Conservation (phyloP, 2,113 vertebrate species). For the Channa maculata region DNA sequence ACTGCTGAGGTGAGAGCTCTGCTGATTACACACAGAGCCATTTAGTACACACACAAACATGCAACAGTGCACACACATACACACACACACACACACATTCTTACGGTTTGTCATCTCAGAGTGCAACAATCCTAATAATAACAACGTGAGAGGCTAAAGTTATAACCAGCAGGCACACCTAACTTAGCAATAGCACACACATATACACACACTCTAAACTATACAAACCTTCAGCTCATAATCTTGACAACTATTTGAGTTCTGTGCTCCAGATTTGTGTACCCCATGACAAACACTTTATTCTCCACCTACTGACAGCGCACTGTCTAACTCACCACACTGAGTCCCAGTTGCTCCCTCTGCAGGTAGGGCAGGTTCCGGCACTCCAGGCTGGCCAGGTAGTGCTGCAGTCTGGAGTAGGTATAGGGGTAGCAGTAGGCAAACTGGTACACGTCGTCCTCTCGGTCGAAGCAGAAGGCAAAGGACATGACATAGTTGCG, state of each 20-base stretch:
- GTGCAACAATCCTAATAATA: constrained; percentile 73
- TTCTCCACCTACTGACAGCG: neutral
- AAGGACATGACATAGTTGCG: constrained; percentile 99
- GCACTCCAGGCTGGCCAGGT: constrained; percentile 91
- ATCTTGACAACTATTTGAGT: constrained; percentile 24
- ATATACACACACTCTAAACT: constrained; percentile 9
- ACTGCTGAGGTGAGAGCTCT: constrained; percentile 74
- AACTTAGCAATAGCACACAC: constrained; percentile 58
- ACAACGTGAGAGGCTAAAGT: constrained; percentile 69
- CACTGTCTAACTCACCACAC: constrained; percentile 87
- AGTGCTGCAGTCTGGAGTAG: constrained; percentile 96
- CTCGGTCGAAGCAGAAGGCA: constrained; percentile 97
- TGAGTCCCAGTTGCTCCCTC: constrained; percentile 93
- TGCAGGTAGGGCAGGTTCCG: constrained; percentile 92
- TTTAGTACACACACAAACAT: constrained; percentile 43
- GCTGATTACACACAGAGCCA: constrained; percentile 66
- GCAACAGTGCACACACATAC: constrained; percentile 27
- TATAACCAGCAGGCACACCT: constrained; percentile 63
- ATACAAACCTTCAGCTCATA: constrained; percentile 17
- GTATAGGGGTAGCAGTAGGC: constrained; percentile 99
- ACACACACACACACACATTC: constrained; percentile 18
- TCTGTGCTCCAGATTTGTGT: constrained; percentile 15
- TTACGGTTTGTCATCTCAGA: constrained; percentile 64
- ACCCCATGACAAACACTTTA: neutral
- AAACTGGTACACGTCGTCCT: constrained; percentile 95